Conservation (phyloP, 2,888 invertebrate genomes). For the Augochlorella aurata region DNA sequence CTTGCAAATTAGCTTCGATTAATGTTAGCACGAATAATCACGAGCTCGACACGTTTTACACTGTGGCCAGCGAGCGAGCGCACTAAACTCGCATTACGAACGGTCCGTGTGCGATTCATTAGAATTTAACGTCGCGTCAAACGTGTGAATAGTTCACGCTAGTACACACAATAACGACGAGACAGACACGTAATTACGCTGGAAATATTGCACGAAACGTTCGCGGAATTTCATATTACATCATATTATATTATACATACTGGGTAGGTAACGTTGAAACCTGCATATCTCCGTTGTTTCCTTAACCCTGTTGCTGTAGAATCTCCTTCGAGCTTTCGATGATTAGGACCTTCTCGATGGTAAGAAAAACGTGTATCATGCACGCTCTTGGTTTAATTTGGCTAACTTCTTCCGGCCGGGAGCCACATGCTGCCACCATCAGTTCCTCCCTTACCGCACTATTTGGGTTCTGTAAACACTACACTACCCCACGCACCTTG, state of each 20-base stretch:
- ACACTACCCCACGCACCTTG: no score
- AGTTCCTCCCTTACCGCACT: no score
- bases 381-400: no score
- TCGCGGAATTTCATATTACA: neutral
- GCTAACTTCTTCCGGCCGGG: no score
- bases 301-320: no score
- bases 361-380: no score
- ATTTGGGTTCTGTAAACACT: no score
- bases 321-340: no score
- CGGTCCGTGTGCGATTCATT: conserved; percentile 18
- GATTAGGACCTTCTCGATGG: no score
- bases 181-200: neutral
- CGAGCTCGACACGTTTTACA: conserved; percentile 15
- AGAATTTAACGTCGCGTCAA: conserved; percentile 40
- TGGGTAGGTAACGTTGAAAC: neutral
- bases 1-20: conserved; percentile 22
- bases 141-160: conserved; percentile 27
- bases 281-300: no score
- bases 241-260: neutral
- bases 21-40: conserved; percentile 41
- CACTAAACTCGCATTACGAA: conserved; percentile 25
- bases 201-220: conserved; percentile 8
- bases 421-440: no score
- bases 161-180: conserved; percentile 9
- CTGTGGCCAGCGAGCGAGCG: neutral